Base-by-base conservation (phyloP, 2,888 invertebrate species). In the Microdon myrmicae region DNA sequence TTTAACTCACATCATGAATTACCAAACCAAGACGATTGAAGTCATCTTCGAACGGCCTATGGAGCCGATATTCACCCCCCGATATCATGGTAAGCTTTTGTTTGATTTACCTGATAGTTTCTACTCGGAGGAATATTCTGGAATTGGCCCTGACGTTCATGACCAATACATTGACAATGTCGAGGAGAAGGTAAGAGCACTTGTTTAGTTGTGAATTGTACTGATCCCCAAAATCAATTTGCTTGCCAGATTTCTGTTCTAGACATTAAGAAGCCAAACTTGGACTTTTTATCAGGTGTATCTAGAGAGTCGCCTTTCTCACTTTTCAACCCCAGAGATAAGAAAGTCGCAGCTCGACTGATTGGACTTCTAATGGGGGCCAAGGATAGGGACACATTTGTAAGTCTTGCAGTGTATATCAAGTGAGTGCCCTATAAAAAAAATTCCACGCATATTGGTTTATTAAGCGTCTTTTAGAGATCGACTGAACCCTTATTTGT, bases 401-500 rank as follows among this genome's bases (percentile, higher is more conserved):
- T 87, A 29, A 86, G 89, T 0, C 83, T 86, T 10, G 84, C 87
- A 43, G 85, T 85, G n/a, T 90, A 82, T 71, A 83, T 55, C 3
- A 64, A 64, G 67, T 68, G 34, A 10, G 22, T 4, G 2, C 16
- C 16, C 0, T 9, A n/a, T 9, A n/a, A 34, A 4, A 2, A 8
- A 34, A 9, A n/a, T 7, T 8, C 4, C 2, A 14, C 4, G 1
- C n/a, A n/a, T 7, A 3, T 16, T 1, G n/a, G n/a, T n/a, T n/a
- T n/a, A 3, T 7, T 1, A 5, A n/a, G 8, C 2, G 7, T 35
- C 10, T 37, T 38, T 16, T 4, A 83, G 89, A 43, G 87, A 87
- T 56, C 84, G 87, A 34, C 78, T 90, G 10, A 92, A 92, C 77
- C 86, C 90, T 0, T 86, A 87, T 68, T 76, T 92, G 69, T 92